phyloP scores from a whole-genome alignment of 2,797 vertebrate genomes.

The Sparidentex hasta region DNA sequence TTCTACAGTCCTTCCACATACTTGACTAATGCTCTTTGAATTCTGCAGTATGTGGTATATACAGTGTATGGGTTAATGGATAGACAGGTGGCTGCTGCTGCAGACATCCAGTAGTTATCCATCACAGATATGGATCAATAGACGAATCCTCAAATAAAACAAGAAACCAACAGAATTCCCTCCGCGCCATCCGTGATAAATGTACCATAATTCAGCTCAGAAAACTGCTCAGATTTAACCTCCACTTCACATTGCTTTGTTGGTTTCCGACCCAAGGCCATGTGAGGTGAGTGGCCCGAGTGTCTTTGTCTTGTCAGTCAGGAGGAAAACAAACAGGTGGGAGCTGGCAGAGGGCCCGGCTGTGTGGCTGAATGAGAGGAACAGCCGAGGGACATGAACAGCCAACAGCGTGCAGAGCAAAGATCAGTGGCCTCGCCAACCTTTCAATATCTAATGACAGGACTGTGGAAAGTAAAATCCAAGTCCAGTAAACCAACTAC shows the following conservation, averaged over 20 bases:
- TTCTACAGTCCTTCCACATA: background rate
- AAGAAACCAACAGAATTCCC: background rate
- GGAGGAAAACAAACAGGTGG: constrained; percentile 23
- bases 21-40: background rate
- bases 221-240: constrained; percentile 1
- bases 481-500: background rate
- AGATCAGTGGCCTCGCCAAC: constrained; percentile 9
- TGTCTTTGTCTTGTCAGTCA: constrained; percentile 21
- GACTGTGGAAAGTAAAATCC: background rate
- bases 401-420: background rate
- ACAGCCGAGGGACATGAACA: constrained; percentile 1
- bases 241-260: background rate
- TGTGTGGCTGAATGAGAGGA: constrained; percentile 11
- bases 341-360: constrained; percentile 18
- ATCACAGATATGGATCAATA: background rate
- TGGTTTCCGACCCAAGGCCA: constrained; percentile 17
- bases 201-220: background rate
- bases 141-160: background rate
- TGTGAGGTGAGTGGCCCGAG: constrained; percentile 17
- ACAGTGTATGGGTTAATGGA: background rate
- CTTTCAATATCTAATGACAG: background rate
- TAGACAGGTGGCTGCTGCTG: background rate
- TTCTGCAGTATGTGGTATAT: background rate
- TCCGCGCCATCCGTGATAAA: background rate
- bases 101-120: background rate